Evolutionary conservation across 2,797 vertebrate species (phyloP), one percentile per base, ranked within the genome.

Genomic region (Anguilla megastoma): DNA sequence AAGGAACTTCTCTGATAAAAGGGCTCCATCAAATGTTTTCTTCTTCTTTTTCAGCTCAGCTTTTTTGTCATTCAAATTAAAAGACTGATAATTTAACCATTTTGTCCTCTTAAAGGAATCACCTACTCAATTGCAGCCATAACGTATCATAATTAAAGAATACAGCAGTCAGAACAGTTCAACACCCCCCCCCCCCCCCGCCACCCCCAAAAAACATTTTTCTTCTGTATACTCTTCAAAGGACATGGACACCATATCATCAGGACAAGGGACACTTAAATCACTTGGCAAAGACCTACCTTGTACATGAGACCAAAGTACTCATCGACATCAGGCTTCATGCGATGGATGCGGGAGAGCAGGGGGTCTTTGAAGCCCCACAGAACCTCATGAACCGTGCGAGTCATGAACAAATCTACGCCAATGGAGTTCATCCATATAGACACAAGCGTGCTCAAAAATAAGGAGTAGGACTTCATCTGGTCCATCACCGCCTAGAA

Each of bases 291-390:
- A 71, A 60, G 24, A 71, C 93, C 91, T 90, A 97, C 96, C 94
- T 97, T 97, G 94, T 96, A 96, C 96, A 97, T 97, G 54, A 97
- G 93, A 60, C 96, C 96, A 84, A 97, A 97, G 85, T 94, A 74
- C 52, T 96, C 95, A 0, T 96, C 96, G 86, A 97, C 96, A 0
- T 96, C 95, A 0, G 96, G 95, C 90, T 92, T 96, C 87, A 97
- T 0, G 86, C 2, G 0, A 85, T 95, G 95, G 86, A 97, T 0
- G 82, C 94, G 95, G 14, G 93, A 3, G 84, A 97, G 94, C 7
- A 97, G 90, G 0, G 96, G 96, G 91, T 97, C 95, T 89, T 96
- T 95, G 91, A 96, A 97, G 89, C 96, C 96, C 96, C 96, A 97
- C 33, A 97, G 90, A 8, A 96, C 45, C 92, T 97, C 96, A 5